phyloP scores from a whole-genome alignment of 2,113 vertebrate species.

The Serilophus lunatus region DNA sequence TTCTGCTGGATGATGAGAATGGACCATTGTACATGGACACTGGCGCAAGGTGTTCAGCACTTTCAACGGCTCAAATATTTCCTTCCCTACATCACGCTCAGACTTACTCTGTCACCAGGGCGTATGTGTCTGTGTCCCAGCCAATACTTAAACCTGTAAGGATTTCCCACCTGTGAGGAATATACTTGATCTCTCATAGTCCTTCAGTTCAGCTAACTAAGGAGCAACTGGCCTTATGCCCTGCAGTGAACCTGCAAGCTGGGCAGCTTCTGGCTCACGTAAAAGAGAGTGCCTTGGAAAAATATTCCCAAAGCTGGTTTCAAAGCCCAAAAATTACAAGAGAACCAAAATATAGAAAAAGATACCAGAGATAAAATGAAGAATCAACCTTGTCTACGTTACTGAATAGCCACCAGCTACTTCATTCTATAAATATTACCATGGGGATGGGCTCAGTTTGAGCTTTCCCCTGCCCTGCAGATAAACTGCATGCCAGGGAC shows the following conservation, averaged over 20 bases:
- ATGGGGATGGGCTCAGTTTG: neutral
- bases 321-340: neutral
- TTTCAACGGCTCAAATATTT: neutral
- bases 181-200: neutral
- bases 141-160: accelerated
- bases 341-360: neutral
- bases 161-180: neutral
- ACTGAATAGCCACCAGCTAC: neutral
- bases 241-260: neutral
- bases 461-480: neutral
- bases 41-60: accelerated
- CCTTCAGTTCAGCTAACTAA: neutral
- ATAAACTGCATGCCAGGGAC: neutral
- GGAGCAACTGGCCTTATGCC: neutral
- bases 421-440: neutral
- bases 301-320: neutral
- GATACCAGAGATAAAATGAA: neutral
- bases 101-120: neutral
- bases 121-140: accelerated
- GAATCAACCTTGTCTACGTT: neutral
- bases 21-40: neutral
- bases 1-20: neutral
- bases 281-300: neutral
- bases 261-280: neutral
- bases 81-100: neutral